Conservation (phyloP, 2,888 invertebrate species). For the Uropetala carovei region DNA sequence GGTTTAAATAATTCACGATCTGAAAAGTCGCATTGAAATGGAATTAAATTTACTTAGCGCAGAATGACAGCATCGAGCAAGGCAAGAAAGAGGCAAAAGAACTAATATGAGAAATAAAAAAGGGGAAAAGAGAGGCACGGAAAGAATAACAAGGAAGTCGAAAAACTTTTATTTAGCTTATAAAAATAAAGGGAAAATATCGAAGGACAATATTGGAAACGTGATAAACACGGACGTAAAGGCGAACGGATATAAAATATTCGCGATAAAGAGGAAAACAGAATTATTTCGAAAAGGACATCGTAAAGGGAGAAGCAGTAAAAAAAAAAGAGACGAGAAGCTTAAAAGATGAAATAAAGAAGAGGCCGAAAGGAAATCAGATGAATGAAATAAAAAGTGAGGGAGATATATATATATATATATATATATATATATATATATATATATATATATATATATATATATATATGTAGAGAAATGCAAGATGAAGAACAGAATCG, state of each 20-base stretch:
- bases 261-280: not conserved
- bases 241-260: constrained; percentile 1
- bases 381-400: not conserved
- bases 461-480: not conserved
- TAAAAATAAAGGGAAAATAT: not conserved
- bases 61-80: not conserved
- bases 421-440: not conserved
- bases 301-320: not conserved
- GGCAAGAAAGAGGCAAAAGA: not conserved
- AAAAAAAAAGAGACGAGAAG: not conserved
- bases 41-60: too few relatives aligned
- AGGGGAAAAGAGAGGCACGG: not conserved
- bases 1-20: too few relatives aligned
- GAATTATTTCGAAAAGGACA: not conserved
- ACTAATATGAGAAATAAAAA: not conserved
- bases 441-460: not conserved
- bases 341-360: not conserved
- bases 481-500: not conserved
- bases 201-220: not conserved
- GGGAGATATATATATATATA: not conserved
- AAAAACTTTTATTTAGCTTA: not conserved
- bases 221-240: not conserved
- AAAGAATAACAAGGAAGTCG: not conserved
- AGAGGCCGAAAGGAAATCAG: not conserved
- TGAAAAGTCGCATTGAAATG: too few relatives aligned